Base-by-base conservation (phyloP, 1,140 invertebrate species). In the Drosophila lini region DNA sequence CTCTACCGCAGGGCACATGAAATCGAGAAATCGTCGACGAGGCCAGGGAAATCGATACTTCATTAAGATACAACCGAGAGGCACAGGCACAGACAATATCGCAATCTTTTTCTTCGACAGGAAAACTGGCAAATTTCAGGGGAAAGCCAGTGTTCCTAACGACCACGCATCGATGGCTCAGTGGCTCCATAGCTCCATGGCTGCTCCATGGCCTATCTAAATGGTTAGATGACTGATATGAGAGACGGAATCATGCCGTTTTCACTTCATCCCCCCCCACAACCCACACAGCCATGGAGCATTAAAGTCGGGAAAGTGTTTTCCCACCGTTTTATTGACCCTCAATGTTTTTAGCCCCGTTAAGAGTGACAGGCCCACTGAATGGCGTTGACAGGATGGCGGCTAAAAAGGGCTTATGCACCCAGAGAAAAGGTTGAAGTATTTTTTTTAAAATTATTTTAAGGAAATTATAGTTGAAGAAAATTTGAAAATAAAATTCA, bases 31-130 rank as follows among this genome's bases (percentile, higher is more conserved):
- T 73, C 61, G 44, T 71, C 67, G 69, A 50, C 67, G 69, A 50
- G 11, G 55, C 60, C 60, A 85, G 84, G 52, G 52, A 89, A 89
- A 89, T 89, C 84, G 81, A 89, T 89, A 89, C 84, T 89, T 89
- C 84, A 89, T 90, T 89, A 89, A 89, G 84, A 89, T 90, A 85
- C 62, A 70, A 60, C 36, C 61, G 40, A 58, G 19, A 48, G 53
- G 41, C 52, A 71, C 13, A 41, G 42, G 16, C 55, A 36, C 55
- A 45, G 61, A 28, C 56, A 59, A 58, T 60, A 60, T 64, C 53
- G 53, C 61, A 64, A 59, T 64, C 61, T 64, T 42, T 41, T 64
- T 38, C 44, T 44, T n/a, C 40, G 7, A 16, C 22, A 16, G 38
- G 52, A 22, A 32, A 57, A 41, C 36, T 40, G 60, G 36, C 19